A percentile compares a stretch with the other conserved stretches of the same genome.
Conservation (phyloP, 1,140 invertebrate species). For the Ganaspis sp. region DNA sequence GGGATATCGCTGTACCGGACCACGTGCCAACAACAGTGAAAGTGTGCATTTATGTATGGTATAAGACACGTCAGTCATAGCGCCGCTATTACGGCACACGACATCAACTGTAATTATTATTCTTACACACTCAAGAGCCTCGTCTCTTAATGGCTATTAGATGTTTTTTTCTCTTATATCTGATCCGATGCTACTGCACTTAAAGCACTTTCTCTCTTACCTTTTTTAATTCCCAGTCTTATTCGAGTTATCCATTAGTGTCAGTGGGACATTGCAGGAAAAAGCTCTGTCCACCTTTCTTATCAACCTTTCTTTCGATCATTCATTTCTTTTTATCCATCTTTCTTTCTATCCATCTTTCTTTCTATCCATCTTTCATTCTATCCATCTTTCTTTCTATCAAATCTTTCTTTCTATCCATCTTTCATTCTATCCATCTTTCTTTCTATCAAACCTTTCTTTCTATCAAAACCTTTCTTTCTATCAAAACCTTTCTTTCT, state of each 20-base stretch:
- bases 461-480: too few relatives aligned
- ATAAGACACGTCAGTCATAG: slow-evolving; percentile 57
- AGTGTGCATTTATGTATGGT: slow-evolving; percentile 58
- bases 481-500: too few relatives aligned
- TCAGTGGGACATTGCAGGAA: background rate
- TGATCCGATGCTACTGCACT: background rate
- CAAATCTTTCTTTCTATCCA: too few relatives aligned
- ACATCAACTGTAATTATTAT: slow-evolving; percentile 53
- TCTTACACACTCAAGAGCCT: slow-evolving; percentile 45
- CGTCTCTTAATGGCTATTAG: slow-evolving; percentile 20
- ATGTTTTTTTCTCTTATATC: background rate
- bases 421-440: too few relatives aligned
- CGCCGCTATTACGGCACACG: slow-evolving; percentile 60
- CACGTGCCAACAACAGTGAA: slow-evolving; percentile 59
- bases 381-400: too few relatives aligned
- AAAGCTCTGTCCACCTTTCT: too few relatives aligned
- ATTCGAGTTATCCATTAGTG: background rate
- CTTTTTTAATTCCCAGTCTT: background rate
- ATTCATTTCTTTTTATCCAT: too few relatives aligned
- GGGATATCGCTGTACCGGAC: slow-evolving; percentile 28
- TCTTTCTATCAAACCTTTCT: too few relatives aligned
- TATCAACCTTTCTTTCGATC: too few relatives aligned
- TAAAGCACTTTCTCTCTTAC: background rate
- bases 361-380: too few relatives aligned
- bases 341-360: too few relatives aligned